Conservation (phyloP, 2,797 vertebrate genomes). For the Hydrophis major region DNA sequence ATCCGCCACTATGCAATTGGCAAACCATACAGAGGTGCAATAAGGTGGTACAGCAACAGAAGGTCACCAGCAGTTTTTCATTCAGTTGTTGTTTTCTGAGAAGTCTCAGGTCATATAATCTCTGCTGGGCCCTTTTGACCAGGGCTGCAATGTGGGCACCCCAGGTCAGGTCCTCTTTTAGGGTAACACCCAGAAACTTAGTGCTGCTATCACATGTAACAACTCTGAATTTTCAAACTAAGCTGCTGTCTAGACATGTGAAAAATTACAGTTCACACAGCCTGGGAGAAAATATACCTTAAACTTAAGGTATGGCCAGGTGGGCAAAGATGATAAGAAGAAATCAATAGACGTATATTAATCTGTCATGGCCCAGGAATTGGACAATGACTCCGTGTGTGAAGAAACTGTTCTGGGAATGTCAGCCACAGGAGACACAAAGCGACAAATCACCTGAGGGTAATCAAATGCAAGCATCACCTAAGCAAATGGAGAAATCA, state of each 20-base stretch:
- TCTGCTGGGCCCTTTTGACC: too few relatives aligned
- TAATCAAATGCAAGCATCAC: background rate
- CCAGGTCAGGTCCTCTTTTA: too few relatives aligned
- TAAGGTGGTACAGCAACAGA: too few relatives aligned
- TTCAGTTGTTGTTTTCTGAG: too few relatives aligned
- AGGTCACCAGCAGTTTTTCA: too few relatives aligned
- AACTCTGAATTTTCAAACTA: slow-evolving; percentile 25
- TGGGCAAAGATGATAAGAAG: background rate
- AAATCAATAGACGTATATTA: background rate
- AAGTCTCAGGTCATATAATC: too few relatives aligned
- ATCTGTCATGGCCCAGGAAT: background rate
- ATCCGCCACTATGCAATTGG: too few relatives aligned
- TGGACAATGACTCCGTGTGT: background rate
- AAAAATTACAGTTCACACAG: background rate
- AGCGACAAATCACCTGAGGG: background rate
- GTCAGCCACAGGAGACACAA: background rate
- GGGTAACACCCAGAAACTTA: too few relatives aligned
- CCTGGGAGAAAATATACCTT: background rate
- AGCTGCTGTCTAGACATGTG: background rate
- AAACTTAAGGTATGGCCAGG: background rate
- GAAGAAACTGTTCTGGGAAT: background rate
- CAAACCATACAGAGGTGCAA: too few relatives aligned
- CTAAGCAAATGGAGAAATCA: background rate
- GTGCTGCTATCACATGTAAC: background rate
- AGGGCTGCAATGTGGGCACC: too few relatives aligned